A percentile compares a stretch with the other conserved stretches of the same genome.
Evolutionary conservation across 1,140 invertebrate genomes (phyloP).

Genomic region (Aplysia californica): DNA sequence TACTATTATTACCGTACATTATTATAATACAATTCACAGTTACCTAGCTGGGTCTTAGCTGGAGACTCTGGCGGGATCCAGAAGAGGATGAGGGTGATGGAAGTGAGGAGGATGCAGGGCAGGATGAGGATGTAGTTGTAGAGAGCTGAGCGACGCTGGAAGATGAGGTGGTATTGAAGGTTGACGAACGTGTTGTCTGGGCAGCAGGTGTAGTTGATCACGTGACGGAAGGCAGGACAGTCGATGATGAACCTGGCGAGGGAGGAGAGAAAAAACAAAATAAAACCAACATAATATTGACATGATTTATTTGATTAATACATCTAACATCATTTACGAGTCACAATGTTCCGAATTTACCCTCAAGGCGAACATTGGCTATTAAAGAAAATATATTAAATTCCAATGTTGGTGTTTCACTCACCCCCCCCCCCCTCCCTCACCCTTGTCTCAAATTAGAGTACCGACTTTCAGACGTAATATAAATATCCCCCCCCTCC

Average conservation of each 20-base stretch:
- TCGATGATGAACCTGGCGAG: constrained; percentile 42
- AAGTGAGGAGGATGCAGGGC: constrained; percentile 64
- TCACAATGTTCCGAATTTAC: too few relatives aligned
- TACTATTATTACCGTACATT: background rate
- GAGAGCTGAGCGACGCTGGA: constrained; percentile 59
- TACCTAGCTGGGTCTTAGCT: constrained; percentile 67
- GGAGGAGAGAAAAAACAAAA: background rate
- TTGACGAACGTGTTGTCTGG: constrained; percentile 60
- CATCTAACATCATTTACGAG: too few relatives aligned
- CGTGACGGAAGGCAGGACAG: constrained; percentile 43
- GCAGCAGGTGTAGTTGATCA: constrained; percentile 56
- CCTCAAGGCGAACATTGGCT: too few relatives aligned
- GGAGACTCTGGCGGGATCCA: constrained; percentile 68
- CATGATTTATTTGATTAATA: too few relatives aligned
- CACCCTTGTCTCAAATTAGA: too few relatives aligned
- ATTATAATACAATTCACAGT: background rate
- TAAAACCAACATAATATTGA: background rate
- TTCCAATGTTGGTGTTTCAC: too few relatives aligned
- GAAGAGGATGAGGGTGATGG: constrained; percentile 65
- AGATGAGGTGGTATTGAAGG: constrained; percentile 57
- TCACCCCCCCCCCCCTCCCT: too few relatives aligned
- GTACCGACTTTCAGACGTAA: too few relatives aligned
- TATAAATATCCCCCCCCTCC: too few relatives aligned
- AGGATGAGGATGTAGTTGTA: constrained; percentile 67
- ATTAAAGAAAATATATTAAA: too few relatives aligned